Conservation (phyloP, 2,888 invertebrate genomes). For the Anorthoa munda region DNA sequence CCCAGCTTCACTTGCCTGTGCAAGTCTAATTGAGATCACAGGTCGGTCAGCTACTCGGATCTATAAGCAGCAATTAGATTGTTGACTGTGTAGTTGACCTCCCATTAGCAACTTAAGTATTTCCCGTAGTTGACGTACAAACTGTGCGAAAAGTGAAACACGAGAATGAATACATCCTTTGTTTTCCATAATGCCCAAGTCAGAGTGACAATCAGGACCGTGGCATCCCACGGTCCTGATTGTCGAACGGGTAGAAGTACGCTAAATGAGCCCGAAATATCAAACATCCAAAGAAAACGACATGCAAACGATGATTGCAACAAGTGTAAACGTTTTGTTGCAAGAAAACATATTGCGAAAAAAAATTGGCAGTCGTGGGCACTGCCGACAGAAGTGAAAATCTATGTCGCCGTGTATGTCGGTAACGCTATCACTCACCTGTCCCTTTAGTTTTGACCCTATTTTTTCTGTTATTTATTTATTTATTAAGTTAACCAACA, state of each 20-base stretch:
- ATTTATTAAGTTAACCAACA: too few relatives aligned
- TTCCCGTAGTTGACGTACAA: conserved; percentile 28
- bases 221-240: too few relatives aligned
- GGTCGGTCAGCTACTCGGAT: neutral
- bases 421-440: too few relatives aligned
- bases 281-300: neutral
- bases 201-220: neutral
- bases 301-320: neutral
- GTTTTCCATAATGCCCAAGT: conserved; percentile 3
- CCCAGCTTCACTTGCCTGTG: neutral
- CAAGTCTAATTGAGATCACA: neutral
- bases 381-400: too few relatives aligned
- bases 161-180: conserved; percentile 16
- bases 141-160: conserved; percentile 5
- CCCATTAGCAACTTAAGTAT: conserved; percentile 13
- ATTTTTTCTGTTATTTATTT: too few relatives aligned
- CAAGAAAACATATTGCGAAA: too few relatives aligned
- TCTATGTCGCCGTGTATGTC: too few relatives aligned
- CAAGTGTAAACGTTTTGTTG: neutral
- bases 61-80: conserved; percentile 31
- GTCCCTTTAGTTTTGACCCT: too few relatives aligned
- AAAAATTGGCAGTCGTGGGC: too few relatives aligned
- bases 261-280: neutral
- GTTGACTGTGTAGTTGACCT: conserved; percentile 30
- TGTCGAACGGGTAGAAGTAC: too few relatives aligned